Percentiles rank a stretch among this genome's conserved stretches.
phyloP scores from a whole-genome alignment of 2,888 invertebrate species.

The Apamea crenata region DNA sequence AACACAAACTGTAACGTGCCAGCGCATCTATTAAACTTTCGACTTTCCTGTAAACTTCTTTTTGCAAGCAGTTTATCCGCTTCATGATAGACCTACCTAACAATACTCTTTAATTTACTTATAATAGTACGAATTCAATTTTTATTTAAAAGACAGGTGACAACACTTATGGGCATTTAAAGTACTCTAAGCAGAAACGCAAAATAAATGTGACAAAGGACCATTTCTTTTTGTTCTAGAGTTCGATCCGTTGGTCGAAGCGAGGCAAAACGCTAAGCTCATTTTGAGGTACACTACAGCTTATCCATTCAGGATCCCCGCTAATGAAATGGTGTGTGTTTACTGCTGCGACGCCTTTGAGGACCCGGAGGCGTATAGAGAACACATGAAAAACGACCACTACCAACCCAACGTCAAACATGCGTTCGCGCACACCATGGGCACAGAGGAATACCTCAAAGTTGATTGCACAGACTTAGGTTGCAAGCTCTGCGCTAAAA shows the following conservation, averaged over 20 bases:
- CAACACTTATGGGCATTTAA: background rate
- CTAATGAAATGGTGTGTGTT: slow-evolving; percentile 78
- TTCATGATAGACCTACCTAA: background rate
- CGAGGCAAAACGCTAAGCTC: slow-evolving; percentile 80
- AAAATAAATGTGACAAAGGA: slow-evolving; percentile 66
- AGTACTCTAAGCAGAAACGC: background rate
- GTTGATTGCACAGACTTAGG: slow-evolving; percentile 79
- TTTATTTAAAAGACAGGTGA: background rate
- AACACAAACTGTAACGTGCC: background rate
- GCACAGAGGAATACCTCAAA: slow-evolving; percentile 68
- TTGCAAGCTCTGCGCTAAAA: slow-evolving; percentile 75
- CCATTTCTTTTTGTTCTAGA: slow-evolving; percentile 83
- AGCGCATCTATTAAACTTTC: background rate
- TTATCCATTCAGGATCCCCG: slow-evolving; percentile 80
- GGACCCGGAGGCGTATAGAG: slow-evolving; percentile 75
- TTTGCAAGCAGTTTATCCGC: background rate
- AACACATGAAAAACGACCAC: slow-evolving; percentile 78
- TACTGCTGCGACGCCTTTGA: slow-evolving; percentile 77
- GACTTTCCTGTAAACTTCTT: background rate
- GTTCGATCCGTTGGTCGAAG: slow-evolving; percentile 75
- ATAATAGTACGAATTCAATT: background rate
- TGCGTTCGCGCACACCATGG: slow-evolving; percentile 72
- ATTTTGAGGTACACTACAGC: slow-evolving; percentile 78
- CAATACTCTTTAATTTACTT: background rate
- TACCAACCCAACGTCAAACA: slow-evolving; percentile 69